Evolutionary conservation across 2,797 vertebrate species (phyloP).

Genomic region (Thamnophis elegans): DNA sequence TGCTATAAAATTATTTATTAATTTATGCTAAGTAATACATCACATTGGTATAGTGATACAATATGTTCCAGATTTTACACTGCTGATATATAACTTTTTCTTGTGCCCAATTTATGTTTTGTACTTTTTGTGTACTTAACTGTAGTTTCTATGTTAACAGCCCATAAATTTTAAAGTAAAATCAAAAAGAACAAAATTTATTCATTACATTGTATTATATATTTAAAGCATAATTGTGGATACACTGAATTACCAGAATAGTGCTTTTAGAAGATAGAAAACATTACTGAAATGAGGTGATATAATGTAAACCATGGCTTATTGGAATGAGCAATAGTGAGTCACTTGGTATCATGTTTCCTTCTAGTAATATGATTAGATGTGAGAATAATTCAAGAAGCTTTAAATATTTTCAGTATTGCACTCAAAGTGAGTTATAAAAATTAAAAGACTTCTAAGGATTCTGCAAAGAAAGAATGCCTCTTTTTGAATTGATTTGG

Average conservation of each 20-base stretch:
- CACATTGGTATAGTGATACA: conserved; percentile 2
- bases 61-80: conserved; percentile 12
- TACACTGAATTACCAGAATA: background rate
- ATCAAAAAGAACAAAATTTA: conserved; percentile 4
- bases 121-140: conserved; percentile 26
- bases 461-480: background rate
- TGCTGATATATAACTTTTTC: conserved; percentile 28
- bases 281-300: background rate
- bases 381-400: background rate
- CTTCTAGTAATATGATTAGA: no score
- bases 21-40: background rate
- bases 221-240: conserved; percentile 4
- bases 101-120: background rate
- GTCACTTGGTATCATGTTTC: background rate
- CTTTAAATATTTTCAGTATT: background rate
- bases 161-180: conserved; percentile 3
- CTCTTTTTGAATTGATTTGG: background rate
- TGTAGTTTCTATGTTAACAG: conserved; percentile 12
- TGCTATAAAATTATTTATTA: conserved; percentile 11
- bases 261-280: background rate
- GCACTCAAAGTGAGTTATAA: background rate
- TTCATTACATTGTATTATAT: conserved; percentile 18
- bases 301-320: background rate
- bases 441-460: background rate
- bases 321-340: background rate